Conservation (phyloP, 2,113 vertebrate genomes). For the Eonycteris spelaea region DNA sequence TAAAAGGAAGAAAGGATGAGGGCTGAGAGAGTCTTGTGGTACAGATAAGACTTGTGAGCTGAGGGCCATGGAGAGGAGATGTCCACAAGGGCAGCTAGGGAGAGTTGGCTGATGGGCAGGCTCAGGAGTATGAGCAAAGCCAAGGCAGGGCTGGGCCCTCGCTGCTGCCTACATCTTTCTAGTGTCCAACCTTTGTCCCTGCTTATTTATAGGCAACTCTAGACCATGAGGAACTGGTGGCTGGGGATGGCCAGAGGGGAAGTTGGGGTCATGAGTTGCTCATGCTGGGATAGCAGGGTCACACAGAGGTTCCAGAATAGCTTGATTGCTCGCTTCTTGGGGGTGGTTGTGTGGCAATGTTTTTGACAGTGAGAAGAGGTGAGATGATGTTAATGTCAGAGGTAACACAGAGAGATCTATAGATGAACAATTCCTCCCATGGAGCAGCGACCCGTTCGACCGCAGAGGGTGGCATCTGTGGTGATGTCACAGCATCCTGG, state of each 20-base stretch:
- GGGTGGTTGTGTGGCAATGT: neutral
- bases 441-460: neutral
- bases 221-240: neutral
- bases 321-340: neutral
- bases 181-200: neutral
- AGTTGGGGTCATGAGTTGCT: neutral
- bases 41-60: conserved; percentile 45
- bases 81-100: neutral
- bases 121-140: neutral
- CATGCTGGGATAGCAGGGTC: neutral
- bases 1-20: neutral
- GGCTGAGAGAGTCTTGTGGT: conserved; percentile 49
- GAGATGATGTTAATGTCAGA: neutral
- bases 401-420: neutral
- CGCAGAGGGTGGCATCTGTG: neutral
- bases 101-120: neutral
- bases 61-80: conserved; percentile 11
- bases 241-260: neutral
- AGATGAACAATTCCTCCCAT: neutral
- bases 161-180: neutral
- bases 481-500: neutral
- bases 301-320: neutral
- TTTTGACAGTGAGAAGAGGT: neutral
- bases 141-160: neutral
- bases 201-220: conserved; percentile 43